These are phyloP conservation scores for Salpingus planirostris DNA, from an alignment of 2,888 invertebrate species.

Conservation along the genomic window DNA sequence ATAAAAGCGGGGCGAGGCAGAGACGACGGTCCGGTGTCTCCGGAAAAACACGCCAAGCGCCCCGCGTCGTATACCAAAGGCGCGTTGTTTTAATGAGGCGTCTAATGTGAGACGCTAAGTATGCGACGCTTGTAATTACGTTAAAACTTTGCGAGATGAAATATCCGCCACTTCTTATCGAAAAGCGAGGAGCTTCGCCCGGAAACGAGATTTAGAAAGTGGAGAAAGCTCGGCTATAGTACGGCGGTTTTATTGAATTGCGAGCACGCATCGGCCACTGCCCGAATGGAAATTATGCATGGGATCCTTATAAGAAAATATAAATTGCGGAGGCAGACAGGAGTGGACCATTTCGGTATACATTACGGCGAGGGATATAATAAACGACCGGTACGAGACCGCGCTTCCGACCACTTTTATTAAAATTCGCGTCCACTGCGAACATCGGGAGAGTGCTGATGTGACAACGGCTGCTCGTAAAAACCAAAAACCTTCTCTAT, in stretches of 20 bases:
- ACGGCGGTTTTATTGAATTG: slow-evolving; percentile 12
- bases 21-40: too few species aligned
- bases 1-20: too few species aligned
- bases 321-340: slow-evolving; percentile 20
- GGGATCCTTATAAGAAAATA: slow-evolving; percentile 19
- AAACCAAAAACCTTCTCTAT: slow-evolving; percentile 20
- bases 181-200: too few species aligned
- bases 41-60: too few species aligned
- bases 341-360: slow-evolving; percentile 19
- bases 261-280: slow-evolving; percentile 9
- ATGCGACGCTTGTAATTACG: too few species aligned
- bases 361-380: slow-evolving; percentile 17
- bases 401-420: slow-evolving; percentile 25
- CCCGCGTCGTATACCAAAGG: too few species aligned
- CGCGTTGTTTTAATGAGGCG: too few species aligned
- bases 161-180: too few species aligned
- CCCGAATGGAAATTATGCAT: slow-evolving; percentile 18
- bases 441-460: slow-evolving; percentile 26
- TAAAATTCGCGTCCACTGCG: slow-evolving; percentile 26
- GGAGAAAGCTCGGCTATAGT: too few species aligned
- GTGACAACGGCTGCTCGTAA: slow-evolving; percentile 29
- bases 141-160: too few species aligned
- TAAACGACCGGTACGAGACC: slow-evolving; percentile 18
- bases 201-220: too few species aligned
- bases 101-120: slow-evolving; percentile 5